Percentiles rank a stretch among this genome's conserved stretches.
These are phyloP conservation scores for Notechis scutatus DNA, from an alignment of 2,113 vertebrate species.

Conservation along the genomic window DNA sequence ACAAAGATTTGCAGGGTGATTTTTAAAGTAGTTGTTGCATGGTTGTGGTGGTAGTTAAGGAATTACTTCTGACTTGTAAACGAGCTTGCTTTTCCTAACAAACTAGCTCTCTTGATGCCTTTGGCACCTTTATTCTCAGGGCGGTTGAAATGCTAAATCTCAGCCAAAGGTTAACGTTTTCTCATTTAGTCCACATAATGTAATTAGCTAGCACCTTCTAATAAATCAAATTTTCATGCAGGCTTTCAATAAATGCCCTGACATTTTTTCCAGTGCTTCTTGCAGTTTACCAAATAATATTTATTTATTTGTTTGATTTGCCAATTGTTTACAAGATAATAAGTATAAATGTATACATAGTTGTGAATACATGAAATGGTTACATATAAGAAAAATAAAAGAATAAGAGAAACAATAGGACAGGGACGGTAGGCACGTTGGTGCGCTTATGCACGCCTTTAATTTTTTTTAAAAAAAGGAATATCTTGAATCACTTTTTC, in stretches of 20 bases:
- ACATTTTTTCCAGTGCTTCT: conserved; percentile 15
- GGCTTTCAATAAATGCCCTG: not conserved
- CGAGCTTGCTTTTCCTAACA: not conserved
- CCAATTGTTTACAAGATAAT: no score
- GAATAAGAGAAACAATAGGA: no score
- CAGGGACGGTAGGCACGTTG: no score
- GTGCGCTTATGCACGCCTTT: no score
- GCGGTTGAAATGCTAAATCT: not conserved
- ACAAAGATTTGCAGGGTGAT: not conserved
- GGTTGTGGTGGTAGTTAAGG: not conserved
- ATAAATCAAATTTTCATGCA: not conserved
- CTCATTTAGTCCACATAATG: conserved; percentile 1
- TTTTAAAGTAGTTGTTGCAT: conserved; percentile 1
- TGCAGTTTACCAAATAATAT: not conserved
- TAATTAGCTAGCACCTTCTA: conserved; percentile 3
- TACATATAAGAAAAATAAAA: no score
- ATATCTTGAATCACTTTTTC: not conserved
- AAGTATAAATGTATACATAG: no score
- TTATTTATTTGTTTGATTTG: no score
- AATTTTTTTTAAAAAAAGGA: not conserved
- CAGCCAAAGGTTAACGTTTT: not conserved
- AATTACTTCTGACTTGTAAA: not conserved
- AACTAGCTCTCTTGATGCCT: not conserved
- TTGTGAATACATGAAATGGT: no score
- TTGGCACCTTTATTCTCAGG: not conserved